Evolutionary conservation across 2,113 vertebrate species (phyloP).

Genomic region (Podocnemis expansa): DNA sequence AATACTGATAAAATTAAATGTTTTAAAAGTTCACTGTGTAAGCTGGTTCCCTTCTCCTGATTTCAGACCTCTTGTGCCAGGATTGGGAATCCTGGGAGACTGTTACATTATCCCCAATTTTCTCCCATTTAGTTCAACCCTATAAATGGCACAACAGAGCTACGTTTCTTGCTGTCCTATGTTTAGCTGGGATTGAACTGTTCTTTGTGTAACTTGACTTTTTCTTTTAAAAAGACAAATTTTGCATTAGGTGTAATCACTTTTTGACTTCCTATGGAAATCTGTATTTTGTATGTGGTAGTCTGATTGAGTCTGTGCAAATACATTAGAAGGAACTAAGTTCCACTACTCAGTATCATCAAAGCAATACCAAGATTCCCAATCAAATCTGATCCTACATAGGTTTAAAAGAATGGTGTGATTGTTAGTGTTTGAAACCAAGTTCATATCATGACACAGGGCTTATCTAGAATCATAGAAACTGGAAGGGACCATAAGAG

Average conservation of each 20-base stretch:
- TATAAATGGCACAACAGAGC: background rate
- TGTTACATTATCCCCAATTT: no score
- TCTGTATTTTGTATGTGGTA: constrained; percentile 33
- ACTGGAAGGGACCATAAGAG: no score
- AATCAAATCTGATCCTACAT: constrained; percentile 46
- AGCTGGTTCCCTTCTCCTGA: background rate
- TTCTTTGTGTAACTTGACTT: background rate
- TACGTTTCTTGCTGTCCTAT: background rate
- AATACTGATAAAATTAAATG: background rate
- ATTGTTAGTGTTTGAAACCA: background rate
- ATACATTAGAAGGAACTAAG: constrained; percentile 27
- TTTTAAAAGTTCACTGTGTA: constrained; percentile 31
- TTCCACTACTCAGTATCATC: constrained; percentile 48
- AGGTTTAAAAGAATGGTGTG: background rate
- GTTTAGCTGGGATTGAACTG: constrained; percentile 3
- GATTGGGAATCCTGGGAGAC: no score
- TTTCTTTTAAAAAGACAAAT: background rate
- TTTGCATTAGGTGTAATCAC: constrained; percentile 34
- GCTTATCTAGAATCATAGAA: no score
- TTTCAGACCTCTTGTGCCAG: no score
- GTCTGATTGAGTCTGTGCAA: background rate
- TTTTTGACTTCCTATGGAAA: constrained; percentile 30
- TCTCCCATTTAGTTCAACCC: background rate
- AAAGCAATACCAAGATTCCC: constrained; percentile 52
- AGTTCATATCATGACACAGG: background rate